Base-by-base conservation (phyloP, 1,140 invertebrate genomes). In the Cydia splendana region DNA sequence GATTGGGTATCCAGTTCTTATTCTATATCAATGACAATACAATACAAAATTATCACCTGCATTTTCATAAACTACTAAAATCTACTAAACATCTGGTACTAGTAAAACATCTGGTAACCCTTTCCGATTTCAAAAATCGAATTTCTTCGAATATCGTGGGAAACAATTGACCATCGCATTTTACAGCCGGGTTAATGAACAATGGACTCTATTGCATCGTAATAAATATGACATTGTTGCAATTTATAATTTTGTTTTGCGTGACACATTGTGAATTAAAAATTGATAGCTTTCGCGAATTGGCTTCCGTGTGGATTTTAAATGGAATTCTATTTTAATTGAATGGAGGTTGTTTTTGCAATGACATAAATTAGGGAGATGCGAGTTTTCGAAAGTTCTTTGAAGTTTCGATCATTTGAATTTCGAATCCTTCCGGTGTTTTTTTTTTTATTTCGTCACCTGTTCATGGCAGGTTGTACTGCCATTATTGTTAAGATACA, bases 231-330 rank as follows among this genome's bases (percentile, higher is more conserved):
- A 10, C 57, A 24, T 62, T 62, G 0, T 24, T 24, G 57, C 20
- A 62, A 62, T 24, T 62, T 12, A 24, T 62, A 62, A 62, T 10
- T 62, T 62, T 24, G 57, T 62, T 62, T 62, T 24, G 20, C 57
- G 24, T 24, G 30, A 84, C 81, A 80, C 79, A 79, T 79, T 82
- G 80, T 81, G 84, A 87, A 87, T 87, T 75, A 76, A 74, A 87
- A 82, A 62, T 24, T 9, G 20, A 62, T 62, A 62, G 9, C 57
- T 24, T 24, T 24, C 57, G 57, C 18, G 57, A 24, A 62, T 62
- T 24, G 2, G n/a, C 51, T 62, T 62, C 57, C 51, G 51, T 53
- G 81, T 79, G 81, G 75, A 80, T 82, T 84, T 80, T 81, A 81
- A 84, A 24, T 62, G 24, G 18, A 24, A 24, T 24, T 12, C 9